Percentiles rank a stretch among this genome's conserved stretches.
Conservation (phyloP, 1,140 invertebrate genomes). For the Psix sp. region DNA sequence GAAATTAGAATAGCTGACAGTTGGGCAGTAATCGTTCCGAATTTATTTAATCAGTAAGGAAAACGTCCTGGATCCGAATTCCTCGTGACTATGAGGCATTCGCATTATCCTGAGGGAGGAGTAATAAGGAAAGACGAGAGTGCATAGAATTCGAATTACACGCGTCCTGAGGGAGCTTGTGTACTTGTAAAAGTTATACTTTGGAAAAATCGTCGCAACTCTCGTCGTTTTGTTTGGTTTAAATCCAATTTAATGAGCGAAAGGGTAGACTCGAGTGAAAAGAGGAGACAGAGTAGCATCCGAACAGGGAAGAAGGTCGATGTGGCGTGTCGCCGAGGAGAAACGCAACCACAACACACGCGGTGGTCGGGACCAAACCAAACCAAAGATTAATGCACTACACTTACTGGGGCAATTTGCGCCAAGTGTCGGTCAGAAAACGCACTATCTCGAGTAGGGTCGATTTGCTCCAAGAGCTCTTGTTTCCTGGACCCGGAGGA, state of each 20-base stretch:
- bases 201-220: not conserved
- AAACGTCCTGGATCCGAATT: constrained; percentile 61
- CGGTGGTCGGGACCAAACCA: constrained; percentile 63
- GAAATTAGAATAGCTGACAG: constrained; percentile 56
- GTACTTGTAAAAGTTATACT: too few species aligned
- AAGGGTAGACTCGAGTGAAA: constrained; percentile 24
- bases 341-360: constrained; percentile 62
- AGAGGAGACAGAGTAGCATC: constrained; percentile 44
- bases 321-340: constrained; percentile 62
- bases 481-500: constrained; percentile 41
- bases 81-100: constrained; percentile 50
- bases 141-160: constrained; percentile 14
- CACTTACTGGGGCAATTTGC: constrained; percentile 77
- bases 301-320: constrained; percentile 56
- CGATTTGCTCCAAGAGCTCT: constrained; percentile 46
- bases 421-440: constrained; percentile 70
- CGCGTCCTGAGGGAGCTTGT: not conserved
- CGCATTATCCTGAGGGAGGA: constrained; percentile 47
- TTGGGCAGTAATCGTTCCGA: constrained; percentile 55
- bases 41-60: constrained; percentile 63
- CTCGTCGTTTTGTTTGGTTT: constrained; percentile 6
- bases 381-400: constrained; percentile 78
- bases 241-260: constrained; percentile 41
- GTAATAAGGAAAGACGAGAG: constrained; percentile 25
- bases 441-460: constrained; percentile 56